Evolutionary conservation across 1,140 invertebrate species (phyloP), one percentile per base, ranked within the genome.

Genomic region (Lepidurus packardi): DNA sequence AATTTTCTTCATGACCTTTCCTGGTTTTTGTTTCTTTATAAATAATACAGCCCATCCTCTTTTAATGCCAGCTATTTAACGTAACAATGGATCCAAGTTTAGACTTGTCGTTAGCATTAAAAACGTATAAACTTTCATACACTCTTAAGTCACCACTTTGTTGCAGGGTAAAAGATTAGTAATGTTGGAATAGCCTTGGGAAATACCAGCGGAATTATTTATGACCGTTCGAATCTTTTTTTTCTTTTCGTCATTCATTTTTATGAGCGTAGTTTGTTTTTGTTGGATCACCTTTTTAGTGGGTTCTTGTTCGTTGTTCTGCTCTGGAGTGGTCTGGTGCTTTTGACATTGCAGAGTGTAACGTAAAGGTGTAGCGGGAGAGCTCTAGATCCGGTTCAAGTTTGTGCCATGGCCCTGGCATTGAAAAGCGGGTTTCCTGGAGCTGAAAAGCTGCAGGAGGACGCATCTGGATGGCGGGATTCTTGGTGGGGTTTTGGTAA

Each of bases 121-220:
- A 65, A 65, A 65, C 53, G 53, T 65, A 65, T 65, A 65, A 65
- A 65, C 53, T 65, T 65, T 9, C 53, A 65, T 65, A 21, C 13
- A 65, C 53, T 65, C 53, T 65, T 65, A 65, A 65, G 53, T 65
- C 53, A 65, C 53, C 53, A 65, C 53, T 65, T 65, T 65, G 53
- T 65, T n/a, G 16, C 21, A 21, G 53, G 21, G 16, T 65, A 21
- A 65, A 65, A 65, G 53, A 65, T 65, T 65, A 65, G 53, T 65
- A 65, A 65, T 65, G n/a, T 16, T 65, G 53, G 53, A 21, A 21
- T 6, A 65, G 53, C 53, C 53, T 16, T 65, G 53, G 53, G 53
- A 65, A 65, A 65, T 65, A 65, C 53, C 53, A 65, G 53, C 53
- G 21, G 53, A 65, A 65, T 65, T 65, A 65, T 65, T 65, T 65